These are phyloP conservation scores for Scaeva pyrastri DNA, from an alignment of 2,888 invertebrate species.

Conservation along the genomic window DNA sequence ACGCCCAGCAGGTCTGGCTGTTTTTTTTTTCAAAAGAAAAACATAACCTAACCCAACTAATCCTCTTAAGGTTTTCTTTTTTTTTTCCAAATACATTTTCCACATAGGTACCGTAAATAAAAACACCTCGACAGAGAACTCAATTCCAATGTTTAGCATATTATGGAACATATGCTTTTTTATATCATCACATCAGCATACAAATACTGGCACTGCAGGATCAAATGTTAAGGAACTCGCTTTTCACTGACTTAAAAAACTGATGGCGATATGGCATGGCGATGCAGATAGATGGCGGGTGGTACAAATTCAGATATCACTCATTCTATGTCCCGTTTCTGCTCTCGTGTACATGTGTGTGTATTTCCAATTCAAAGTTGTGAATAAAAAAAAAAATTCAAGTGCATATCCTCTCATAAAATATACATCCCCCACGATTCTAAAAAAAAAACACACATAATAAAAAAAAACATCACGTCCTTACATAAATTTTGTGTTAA, in stretches of 20 bases:
- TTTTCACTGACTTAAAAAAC: background rate
- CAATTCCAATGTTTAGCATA: conserved; percentile 53
- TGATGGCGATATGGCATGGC: conserved; percentile 24
- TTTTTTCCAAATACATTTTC: conserved; percentile 11
- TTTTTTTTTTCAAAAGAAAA: conserved; percentile 51
- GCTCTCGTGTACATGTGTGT: conserved; percentile 38
- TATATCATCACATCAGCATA: conserved; percentile 38
- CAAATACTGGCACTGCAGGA: conserved; percentile 51
- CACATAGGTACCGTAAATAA: conserved; percentile 53
- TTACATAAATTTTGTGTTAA: conserved; percentile 73
- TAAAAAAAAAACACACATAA: conserved; percentile 1
- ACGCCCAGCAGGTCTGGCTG: conserved; percentile 40
- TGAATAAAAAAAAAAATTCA: conserved; percentile 49
- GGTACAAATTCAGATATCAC: conserved; percentile 50
- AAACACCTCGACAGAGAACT: conserved; percentile 61
- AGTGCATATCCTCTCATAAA: conserved; percentile 71
- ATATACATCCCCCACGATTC: conserved; percentile 62
- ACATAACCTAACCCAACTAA: conserved; percentile 68
- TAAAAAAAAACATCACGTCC: conserved; percentile 69
- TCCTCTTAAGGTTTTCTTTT: conserved; percentile 64
- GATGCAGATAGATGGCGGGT: too few relatives aligned
- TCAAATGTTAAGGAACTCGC: conserved; percentile 70
- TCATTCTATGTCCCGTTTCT: conserved; percentile 37
- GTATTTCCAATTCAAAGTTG: conserved; percentile 65
- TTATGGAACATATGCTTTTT: conserved; percentile 49